Conservation (phyloP, 2,888 invertebrate genomes). For the Eulithis testata region DNA sequence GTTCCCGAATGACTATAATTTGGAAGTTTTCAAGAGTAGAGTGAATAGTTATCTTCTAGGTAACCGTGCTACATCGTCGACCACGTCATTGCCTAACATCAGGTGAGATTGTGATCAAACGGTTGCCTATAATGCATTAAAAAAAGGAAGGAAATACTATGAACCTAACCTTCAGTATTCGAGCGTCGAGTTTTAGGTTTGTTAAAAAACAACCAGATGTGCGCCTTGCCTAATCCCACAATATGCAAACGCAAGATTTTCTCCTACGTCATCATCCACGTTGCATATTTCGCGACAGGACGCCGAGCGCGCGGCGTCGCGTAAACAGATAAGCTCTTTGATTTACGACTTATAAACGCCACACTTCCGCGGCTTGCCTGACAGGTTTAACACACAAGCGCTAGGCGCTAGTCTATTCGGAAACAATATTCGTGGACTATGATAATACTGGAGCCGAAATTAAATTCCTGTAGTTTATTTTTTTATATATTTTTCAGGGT, state of each 20-base stretch:
- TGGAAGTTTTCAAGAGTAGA: too few species aligned
- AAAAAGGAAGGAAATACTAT: too few species aligned
- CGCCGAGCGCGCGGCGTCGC: conserved; percentile 53
- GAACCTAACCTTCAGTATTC: too few species aligned
- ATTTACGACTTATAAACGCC: conserved; percentile 77
- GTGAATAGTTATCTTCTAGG: too few species aligned
- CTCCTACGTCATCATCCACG: conserved; percentile 56
- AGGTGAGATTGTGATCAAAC: too few species aligned
- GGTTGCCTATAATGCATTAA: too few species aligned
- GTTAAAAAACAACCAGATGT: not conserved
- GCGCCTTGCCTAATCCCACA: conserved; percentile 14
- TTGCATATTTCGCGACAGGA: conserved; percentile 66
- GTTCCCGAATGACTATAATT: too few species aligned
- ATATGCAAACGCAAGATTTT: conserved; percentile 45
- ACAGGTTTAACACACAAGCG: conserved; percentile 37
- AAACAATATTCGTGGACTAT: conserved; percentile 13
- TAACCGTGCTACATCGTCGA: too few species aligned
- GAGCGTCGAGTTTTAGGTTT: too few species aligned
- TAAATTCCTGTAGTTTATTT: too few species aligned
- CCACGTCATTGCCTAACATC: too few species aligned
- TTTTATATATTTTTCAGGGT: not conserved
- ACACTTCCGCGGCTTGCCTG: conserved; percentile 69
- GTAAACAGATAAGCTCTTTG: conserved; percentile 74
- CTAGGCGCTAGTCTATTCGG: conserved; percentile 25
- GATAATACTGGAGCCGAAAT: conserved; percentile 22